Conservation (phyloP, 1,140 invertebrate genomes). For the Bombyx mandarina region DNA sequence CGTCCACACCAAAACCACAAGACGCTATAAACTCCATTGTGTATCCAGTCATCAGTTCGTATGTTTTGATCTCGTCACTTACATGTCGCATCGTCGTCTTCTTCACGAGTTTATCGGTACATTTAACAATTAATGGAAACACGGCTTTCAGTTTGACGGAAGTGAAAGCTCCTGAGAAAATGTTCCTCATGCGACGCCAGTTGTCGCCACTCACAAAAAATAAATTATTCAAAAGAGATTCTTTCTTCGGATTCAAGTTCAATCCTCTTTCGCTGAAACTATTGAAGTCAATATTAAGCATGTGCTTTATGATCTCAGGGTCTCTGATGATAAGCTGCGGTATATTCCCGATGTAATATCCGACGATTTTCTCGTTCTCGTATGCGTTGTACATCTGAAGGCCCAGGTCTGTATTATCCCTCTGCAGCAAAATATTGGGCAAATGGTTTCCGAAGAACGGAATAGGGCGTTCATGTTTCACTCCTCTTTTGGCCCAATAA, state of each 20-base stretch:
- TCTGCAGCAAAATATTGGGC: conserved; percentile 20
- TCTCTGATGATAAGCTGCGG: conserved; percentile 23
- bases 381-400: conserved; percentile 34
- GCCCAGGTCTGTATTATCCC: conserved; percentile 25
- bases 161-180: conserved; percentile 74
- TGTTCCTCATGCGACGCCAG: conserved; percentile 74
- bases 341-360: conserved; percentile 1
- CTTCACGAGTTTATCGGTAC: conserved; percentile 47
- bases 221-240: conserved; percentile 39
- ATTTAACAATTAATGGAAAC: conserved; percentile 59
- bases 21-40: conserved; percentile 66
- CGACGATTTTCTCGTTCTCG: conserved; percentile 8
- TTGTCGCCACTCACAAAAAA: conserved; percentile 55
- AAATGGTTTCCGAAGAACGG: conserved; percentile 18
- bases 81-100: conserved; percentile 15
- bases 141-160: conserved; percentile 73
- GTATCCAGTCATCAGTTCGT: conserved; percentile 46
- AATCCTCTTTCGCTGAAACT: background rate
- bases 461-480: conserved; percentile 6
- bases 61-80: conserved; percentile 24
- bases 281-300: conserved; percentile 28
- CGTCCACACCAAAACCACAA: conserved; percentile 68
- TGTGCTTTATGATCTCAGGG: conserved; percentile 26
- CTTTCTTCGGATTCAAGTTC: conserved; percentile 37
- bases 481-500: conserved; percentile 6